Conservation (phyloP, 1,140 invertebrate species). For the Achroia grisella region DNA sequence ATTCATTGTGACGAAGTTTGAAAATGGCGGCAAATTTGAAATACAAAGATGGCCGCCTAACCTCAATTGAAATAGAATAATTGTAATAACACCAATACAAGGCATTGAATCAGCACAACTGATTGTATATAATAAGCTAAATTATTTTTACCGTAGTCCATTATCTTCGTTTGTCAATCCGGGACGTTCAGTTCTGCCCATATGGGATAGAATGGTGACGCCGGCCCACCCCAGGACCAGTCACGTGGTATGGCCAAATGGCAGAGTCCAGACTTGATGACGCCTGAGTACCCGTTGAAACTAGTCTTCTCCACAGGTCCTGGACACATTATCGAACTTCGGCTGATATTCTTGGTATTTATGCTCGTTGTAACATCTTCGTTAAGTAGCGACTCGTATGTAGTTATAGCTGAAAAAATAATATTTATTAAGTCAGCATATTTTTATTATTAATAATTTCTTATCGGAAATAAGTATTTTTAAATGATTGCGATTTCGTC, state of each 20-base stretch:
- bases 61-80: slow-evolving; percentile 17
- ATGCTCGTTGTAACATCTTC: slow-evolving; percentile 43
- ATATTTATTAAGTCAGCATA: slow-evolving; percentile 6
- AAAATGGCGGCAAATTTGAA: slow-evolving; percentile 14
- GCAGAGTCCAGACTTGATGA: slow-evolving; percentile 80
- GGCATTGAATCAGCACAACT: slow-evolving; percentile 25
- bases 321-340: slow-evolving; percentile 41
- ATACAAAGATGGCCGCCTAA: slow-evolving; percentile 23
- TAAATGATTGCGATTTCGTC: too few relatives aligned
- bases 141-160: slow-evolving; percentile 18
- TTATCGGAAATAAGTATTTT: too few relatives aligned
- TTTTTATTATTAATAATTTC: too few relatives aligned
- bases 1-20: too few relatives aligned
- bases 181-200: slow-evolving; percentile 76
- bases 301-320: slow-evolving; percentile 30
- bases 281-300: slow-evolving; percentile 74
- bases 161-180: slow-evolving; percentile 44
- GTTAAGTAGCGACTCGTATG: slow-evolving; percentile 45
- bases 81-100: slow-evolving; percentile 25
- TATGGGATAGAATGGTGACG: slow-evolving; percentile 81
- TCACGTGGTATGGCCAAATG: slow-evolving; percentile 87
- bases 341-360: slow-evolving; percentile 31
- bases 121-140: slow-evolving; percentile 20
- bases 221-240: slow-evolving; percentile 86
- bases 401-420: slow-evolving; percentile 38